Base-by-base conservation (phyloP, 2,888 invertebrate species). In the Cephus pulcher region DNA sequence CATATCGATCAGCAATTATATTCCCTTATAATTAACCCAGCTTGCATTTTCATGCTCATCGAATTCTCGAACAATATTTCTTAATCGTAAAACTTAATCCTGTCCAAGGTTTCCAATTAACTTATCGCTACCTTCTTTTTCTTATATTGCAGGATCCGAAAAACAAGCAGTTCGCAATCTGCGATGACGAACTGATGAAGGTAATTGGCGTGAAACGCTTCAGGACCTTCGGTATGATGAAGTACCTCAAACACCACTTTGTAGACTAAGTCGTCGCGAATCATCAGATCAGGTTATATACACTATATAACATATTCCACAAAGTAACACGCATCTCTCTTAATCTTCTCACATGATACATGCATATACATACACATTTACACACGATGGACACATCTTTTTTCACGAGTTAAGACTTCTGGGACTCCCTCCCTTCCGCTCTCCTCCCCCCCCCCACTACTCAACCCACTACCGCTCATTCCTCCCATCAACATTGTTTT, bases 201-300 rank as follows among this genome's bases (percentile, higher is more conserved):
- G 96, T 98, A 69, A 97, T 98, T 91, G 98, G 98, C 69, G 95
- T 96, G 2, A 98, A 98, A 91, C 95, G 98, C 87, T 98, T 99
- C 94, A 95, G 97, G 86, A 97, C 97, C 78, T 98, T 98, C 88
- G 98, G 98, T 82, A 98, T 98, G 98, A 97, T 98, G 96, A 98
- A 98, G 92, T 97, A 97, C 92, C 94, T 99, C 86, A 98, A 98
- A 92, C 95, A 95, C 82, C 98, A 98, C 93, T 98, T 98, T 92
- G 93, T 94, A 88, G 94, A 94, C 88, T 95, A 93, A 93, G 69
- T 56, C 56, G 56, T 56, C 23, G 34, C 71, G 33, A 71, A 71
- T 33, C 71, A 32, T 23, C 23, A 56, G 23, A 56, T 56, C 86
- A 84, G 82, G 81, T 86, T 86, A 87, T 82, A 87, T 82, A 85